These are phyloP conservation scores for Gobio gobio DNA, from an alignment of 2,113 vertebrate species.

Conservation along the genomic window DNA sequence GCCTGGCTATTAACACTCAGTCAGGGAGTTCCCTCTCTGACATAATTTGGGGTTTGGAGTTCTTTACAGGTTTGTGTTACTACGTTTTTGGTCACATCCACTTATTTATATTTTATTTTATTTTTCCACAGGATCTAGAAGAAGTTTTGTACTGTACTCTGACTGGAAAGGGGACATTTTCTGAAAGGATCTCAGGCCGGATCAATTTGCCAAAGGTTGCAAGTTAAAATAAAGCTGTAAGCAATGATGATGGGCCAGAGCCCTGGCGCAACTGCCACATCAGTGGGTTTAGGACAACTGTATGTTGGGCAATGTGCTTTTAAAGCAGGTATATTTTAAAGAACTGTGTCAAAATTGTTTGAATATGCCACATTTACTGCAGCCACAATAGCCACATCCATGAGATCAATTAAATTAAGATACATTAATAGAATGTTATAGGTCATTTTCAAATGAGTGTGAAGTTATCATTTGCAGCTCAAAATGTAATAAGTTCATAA, in stretches of 20 bases:
- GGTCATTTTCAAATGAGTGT: too few relatives aligned
- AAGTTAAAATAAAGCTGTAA: neutral
- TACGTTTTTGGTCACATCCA: neutral
- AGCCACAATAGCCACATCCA: too few relatives aligned
- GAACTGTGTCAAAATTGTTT: too few relatives aligned
- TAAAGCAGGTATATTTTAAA: too few relatives aligned
- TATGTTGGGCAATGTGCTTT: too few relatives aligned
- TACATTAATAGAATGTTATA: too few relatives aligned
- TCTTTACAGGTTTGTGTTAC: slow-evolving; percentile 18
- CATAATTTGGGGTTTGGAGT: neutral
- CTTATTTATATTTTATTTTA: neutral
- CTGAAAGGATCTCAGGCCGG: neutral
- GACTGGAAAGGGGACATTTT: neutral
- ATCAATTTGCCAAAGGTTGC: neutral
- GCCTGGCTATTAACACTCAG: slow-evolving; percentile 5
- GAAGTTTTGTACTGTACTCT: neutral
- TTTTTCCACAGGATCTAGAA: neutral
- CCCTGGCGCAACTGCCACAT: too few relatives aligned
- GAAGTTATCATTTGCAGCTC: too few relatives aligned
- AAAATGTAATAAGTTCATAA: too few relatives aligned
- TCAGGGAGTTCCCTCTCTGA: slow-evolving; percentile 32
- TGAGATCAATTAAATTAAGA: too few relatives aligned
- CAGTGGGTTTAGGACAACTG: too few relatives aligned
- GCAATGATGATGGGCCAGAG: neutral
- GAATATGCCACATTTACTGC: too few relatives aligned